These are phyloP conservation scores for Athalia rosae DNA, from an alignment of 2,888 invertebrate genomes.

Conservation along the genomic window DNA sequence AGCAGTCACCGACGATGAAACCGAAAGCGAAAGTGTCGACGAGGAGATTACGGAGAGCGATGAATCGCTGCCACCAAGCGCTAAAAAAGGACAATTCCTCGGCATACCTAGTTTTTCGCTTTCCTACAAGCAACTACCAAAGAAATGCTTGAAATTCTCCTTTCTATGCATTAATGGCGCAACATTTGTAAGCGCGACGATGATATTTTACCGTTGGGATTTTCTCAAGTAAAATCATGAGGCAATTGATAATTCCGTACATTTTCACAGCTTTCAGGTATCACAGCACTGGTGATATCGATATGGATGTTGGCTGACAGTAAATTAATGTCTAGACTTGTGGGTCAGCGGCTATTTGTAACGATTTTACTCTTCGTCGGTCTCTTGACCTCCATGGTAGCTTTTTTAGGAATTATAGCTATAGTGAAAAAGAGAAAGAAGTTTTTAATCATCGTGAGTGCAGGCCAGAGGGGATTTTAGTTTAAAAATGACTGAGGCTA, in stretches of 20 bases:
- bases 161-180: constrained; percentile 58
- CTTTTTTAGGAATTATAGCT: constrained; percentile 59
- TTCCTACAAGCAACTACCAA: constrained; percentile 55
- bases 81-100: constrained; percentile 54
- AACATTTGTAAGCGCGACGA: constrained; percentile 57
- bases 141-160: constrained; percentile 55
- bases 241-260: background rate
- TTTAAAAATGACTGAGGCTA: background rate
- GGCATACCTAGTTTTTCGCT: constrained; percentile 54
- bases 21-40: constrained; percentile 58
- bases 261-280: constrained; percentile 58
- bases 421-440: constrained; percentile 55
- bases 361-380: constrained; percentile 57
- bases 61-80: constrained; percentile 53
- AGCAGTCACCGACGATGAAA: constrained; percentile 55
- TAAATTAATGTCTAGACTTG: constrained; percentile 60
- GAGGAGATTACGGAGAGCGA: constrained; percentile 57
- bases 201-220: background rate
- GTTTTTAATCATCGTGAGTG: constrained; percentile 54
- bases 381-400: constrained; percentile 51
- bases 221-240: background rate
- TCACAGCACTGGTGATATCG: constrained; percentile 56
- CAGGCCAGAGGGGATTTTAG: background rate
- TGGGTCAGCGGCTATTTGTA: constrained; percentile 59
- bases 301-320: constrained; percentile 59